Percentiles rank a stretch among this genome's conserved stretches.
Evolutionary conservation across 2,113 vertebrate species (phyloP).

Genomic region (Natator depressus): DNA sequence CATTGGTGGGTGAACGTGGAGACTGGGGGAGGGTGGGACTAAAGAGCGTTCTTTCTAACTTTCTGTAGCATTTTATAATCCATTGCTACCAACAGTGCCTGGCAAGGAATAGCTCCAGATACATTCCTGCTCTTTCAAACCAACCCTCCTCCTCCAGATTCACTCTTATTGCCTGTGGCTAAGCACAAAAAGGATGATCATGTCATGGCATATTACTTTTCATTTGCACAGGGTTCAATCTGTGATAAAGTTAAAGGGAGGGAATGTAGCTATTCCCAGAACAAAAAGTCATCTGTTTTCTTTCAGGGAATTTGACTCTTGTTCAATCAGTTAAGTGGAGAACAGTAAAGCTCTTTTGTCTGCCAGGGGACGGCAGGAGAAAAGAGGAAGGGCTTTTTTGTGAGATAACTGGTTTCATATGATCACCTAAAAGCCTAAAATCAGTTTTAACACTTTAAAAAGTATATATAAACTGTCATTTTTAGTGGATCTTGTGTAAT

Average conservation of each 20-base stretch:
- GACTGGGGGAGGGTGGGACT: background rate
- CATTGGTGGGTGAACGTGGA: background rate
- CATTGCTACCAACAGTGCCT: accelerated
- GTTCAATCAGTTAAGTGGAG: conserved; percentile 19
- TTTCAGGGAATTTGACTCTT: conserved; percentile 62
- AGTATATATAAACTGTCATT: background rate
- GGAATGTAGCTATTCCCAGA: conserved; percentile 34
- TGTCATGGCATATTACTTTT: background rate
- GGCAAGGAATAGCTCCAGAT: accelerated
- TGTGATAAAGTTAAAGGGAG: conserved; percentile 27
- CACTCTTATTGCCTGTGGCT: background rate
- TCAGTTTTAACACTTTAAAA: background rate
- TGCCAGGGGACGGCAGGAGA: background rate
- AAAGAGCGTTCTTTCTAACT: background rate
- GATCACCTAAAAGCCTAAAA: background rate
- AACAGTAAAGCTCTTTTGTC: conserved; percentile 63
- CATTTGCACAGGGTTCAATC: background rate
- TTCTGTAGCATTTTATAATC: background rate
- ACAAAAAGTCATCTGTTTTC: conserved; percentile 71
- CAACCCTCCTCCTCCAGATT: accelerated
- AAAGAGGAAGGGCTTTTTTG: background rate
- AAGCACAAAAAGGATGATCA: background rate
- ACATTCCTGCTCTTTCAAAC: background rate
- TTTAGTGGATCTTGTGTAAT: background rate
- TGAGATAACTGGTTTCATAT: background rate